Evolutionary conservation across 1,140 invertebrate species (phyloP), one percentile per base, ranked within the genome.

Genomic region (Wiebesia pumilae): DNA sequence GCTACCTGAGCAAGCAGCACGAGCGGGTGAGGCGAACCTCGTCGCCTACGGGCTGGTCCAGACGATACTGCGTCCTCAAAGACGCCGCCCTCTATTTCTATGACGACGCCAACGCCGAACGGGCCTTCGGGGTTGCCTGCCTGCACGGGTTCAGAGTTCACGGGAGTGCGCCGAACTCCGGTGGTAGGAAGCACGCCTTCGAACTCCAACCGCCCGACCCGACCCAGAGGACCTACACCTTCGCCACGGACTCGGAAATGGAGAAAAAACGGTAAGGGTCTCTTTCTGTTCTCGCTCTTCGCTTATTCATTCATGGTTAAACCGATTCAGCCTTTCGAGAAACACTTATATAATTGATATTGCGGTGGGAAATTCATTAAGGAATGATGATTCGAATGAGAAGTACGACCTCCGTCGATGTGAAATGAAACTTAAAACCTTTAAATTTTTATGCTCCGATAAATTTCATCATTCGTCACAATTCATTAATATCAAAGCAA

Each of bases 51-150:
- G 93, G 92, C 38, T 99, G 98, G 98, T 97, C 96, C 85, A 96
- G 97, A 90, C 95, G 98, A 73, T 99, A 98, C 94, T 99, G 98
- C 94, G 97, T 99, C 35, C 95, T 99, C 10, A 99, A 99, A 93
- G 98, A 99, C 93, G 98, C 98, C 73, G 98, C 97, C 90, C 95
- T 99, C 21, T 99, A 98, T 94, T 98, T 99, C 93, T 99, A 98
- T 93, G 96, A 96, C 89, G 97, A 98, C 92, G 96, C 96, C 24
- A 97, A 97, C 91, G 96, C 98, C 86, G 97, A 97, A 90, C 96
- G 95, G 91, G 97, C 98, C 88, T 97, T 98, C 92, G 98, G 98
- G 79, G 97, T 98, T 92, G 97, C 97, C 71, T 98, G 97, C 93
- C 95, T 99, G n/a, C 98, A 99, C 92, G 98, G 98, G 75, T 99